Evolutionary conservation across 2,797 vertebrate species (phyloP).

Genomic region (Gambusia yucatana): DNA sequence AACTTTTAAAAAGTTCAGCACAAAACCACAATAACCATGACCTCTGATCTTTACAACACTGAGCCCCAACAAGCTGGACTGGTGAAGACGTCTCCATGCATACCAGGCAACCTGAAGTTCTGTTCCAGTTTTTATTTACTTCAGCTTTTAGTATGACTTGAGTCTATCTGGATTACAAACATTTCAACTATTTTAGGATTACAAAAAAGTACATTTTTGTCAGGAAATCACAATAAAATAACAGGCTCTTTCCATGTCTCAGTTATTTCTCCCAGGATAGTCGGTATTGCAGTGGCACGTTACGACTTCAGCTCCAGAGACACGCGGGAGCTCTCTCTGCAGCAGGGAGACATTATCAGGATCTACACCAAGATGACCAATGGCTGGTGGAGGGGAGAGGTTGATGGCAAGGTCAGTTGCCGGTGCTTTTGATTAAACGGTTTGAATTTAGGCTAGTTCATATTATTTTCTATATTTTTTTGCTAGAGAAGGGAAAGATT

Average conservation of each 20-base stretch:
- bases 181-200: neutral
- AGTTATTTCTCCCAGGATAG: conserved; percentile 92
- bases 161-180: too few relatives aligned
- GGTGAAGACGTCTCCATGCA: conserved; percentile 3
- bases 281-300: conserved; percentile 91
- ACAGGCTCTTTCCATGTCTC: conserved; percentile 33
- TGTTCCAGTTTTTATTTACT: conserved; percentile 19
- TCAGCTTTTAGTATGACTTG: conserved; percentile 9
- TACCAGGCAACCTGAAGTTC: neutral
- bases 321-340: conserved; percentile 89
- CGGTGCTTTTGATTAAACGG: neutral
- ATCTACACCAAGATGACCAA: conserved; percentile 93
- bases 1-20: conserved; percentile 34
- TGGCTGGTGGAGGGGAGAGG: conserved; percentile 98
- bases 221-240: conserved; percentile 7
- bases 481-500: neutral
- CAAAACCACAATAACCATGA: conserved; percentile 26
- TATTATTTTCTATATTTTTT: neutral
- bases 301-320: conserved; percentile 96
- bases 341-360: conserved; percentile 92
- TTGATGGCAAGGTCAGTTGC: conserved; percentile 87
- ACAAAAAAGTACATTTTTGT: neutral
- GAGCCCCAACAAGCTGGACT: neutral
- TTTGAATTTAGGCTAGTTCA: neutral
- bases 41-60: conserved; percentile 16